Evolutionary conservation across 2,797 vertebrate species (phyloP), one percentile per base, ranked within the genome.

Genomic region (Darevskia mixta): DNA sequence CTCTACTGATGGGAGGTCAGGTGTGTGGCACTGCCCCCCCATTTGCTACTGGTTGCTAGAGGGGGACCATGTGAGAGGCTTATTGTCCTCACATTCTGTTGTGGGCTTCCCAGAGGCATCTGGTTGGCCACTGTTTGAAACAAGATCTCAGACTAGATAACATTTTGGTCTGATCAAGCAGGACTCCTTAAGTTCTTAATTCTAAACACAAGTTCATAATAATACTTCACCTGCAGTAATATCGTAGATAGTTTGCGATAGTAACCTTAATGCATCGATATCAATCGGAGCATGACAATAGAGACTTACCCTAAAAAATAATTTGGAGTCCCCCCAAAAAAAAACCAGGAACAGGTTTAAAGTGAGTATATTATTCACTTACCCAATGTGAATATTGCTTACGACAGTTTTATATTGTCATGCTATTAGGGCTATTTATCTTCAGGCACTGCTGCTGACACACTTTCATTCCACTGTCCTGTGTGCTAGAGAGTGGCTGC

Each of bases 381-480:
- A 66, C 80, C 90, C 82, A 77, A 3, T 88, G 93, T 91, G 92
- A 95, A 90, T 93, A 95, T 92, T 94, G 87, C 64, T 91, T 90
- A 89, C 92, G 92, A 93, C 91, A 94, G 86, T 93, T 95, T 96
- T 94, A 95, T 93, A 92, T 87, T 80, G 72, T 87, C 88, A 49
- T 71, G 17, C 77, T 93, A 94, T 95, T 95, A 86, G 18, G 92
- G 88, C 92, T 94, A 92, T 96, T 95, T 94, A 87, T 96, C 94
- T 96, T 94, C 88, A 92, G 43, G 61, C 18, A 55, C 58, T 83
- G 93, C 80, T 4, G 61, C 45, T 80, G 71, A 41, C 69, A 43
- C 35, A 85, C 73, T 91, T 90, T 91, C 89, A 91, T 93, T 87
- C 2, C 11, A 61, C 23, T 92, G 91, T 76, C 82, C 75, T 89